Conservation (phyloP, 2,888 invertebrate species). For the Leucoptera coffeella region DNA sequence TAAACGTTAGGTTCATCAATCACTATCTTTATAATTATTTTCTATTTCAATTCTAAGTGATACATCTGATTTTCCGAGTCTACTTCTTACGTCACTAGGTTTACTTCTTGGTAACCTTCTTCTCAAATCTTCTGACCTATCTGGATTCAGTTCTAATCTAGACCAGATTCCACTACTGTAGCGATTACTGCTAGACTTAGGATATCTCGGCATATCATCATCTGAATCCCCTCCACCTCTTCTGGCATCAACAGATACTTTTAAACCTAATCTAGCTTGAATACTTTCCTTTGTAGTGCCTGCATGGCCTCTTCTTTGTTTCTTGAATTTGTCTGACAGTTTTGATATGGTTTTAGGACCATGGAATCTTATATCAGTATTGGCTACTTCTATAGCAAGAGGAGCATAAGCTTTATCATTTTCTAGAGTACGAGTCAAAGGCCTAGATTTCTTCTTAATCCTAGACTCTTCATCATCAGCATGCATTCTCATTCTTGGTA, state of each 20-base stretch:
- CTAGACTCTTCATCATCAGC: constrained; percentile 80
- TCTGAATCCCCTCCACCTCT: too few relatives aligned
- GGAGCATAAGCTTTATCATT: constrained; percentile 18
- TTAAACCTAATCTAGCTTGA: constrained; percentile 28
- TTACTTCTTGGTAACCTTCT: constrained; percentile 17
- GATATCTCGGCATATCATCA: constrained; percentile 5
- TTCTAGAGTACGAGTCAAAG: constrained; percentile 11
- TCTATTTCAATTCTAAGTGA: constrained; percentile 42
- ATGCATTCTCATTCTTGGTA: constrained; percentile 77
- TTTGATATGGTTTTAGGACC: constrained; percentile 19
- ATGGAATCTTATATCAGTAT: constrained; percentile 19
- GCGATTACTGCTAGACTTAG: constrained; percentile 1
- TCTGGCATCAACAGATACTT: constrained; percentile 14
- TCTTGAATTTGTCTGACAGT: constrained; percentile 33
- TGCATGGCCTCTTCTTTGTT: constrained; percentile 9
- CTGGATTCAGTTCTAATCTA: constrained; percentile 1
- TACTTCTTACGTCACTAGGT: constrained; percentile 13
- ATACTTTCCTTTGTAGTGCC: constrained; percentile 12
- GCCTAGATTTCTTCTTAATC: constrained; percentile 18
- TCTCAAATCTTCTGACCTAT: constrained; percentile 28
- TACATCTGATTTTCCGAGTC: constrained; percentile 3
- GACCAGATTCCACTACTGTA: neutral
- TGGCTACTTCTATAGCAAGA: constrained; percentile 35
- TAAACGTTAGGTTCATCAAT: too few relatives aligned
- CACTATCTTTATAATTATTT: constrained; percentile 20